A percentile compares a stretch with the other conserved stretches of the same genome.
Evolutionary conservation across 2,888 invertebrate species (phyloP).

Genomic region (Agrypnus murinus): DNA sequence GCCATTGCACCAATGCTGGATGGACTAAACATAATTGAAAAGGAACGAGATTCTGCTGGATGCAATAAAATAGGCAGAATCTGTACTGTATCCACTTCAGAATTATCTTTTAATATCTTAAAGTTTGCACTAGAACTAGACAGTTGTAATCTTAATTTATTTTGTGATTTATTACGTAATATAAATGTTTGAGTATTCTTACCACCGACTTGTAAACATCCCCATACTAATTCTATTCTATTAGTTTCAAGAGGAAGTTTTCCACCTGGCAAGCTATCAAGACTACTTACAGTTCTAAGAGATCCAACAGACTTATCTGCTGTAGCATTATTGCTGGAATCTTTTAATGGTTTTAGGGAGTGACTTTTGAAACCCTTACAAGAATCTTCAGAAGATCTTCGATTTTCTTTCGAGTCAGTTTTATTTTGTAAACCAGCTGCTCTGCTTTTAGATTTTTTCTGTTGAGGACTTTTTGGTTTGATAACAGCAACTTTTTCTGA

Average conservation of each 20-base stretch:
- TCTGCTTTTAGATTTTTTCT: too few species aligned
- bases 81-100: conserved; percentile 66
- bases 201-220: conserved; percentile 75
- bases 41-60: conserved; percentile 74
- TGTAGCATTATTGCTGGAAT: too few species aligned
- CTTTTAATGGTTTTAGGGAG: too few species aligned
- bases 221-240: conserved; percentile 76
- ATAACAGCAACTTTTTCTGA: not conserved
- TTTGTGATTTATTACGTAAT: conserved; percentile 75
- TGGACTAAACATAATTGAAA: conserved; percentile 75
- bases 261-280: conserved; percentile 66
- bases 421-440: not conserved
- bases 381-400: not conserved
- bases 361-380: not conserved
- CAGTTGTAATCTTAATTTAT: conserved; percentile 74
- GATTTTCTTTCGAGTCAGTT: conserved; percentile 8
- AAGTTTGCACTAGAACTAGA: conserved; percentile 72
- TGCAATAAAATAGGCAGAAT: conserved; percentile 71
- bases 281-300: conserved; percentile 62
- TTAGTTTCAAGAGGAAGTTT: conserved; percentile 75
- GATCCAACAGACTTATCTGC: not conserved
- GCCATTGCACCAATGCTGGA: conserved; percentile 73
- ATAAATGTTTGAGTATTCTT: too few species aligned
- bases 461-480: not conserved
- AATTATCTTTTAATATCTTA: conserved; percentile 67